phyloP scores from a whole-genome alignment of 2,797 vertebrate species.

The Lacerta viridis region DNA sequence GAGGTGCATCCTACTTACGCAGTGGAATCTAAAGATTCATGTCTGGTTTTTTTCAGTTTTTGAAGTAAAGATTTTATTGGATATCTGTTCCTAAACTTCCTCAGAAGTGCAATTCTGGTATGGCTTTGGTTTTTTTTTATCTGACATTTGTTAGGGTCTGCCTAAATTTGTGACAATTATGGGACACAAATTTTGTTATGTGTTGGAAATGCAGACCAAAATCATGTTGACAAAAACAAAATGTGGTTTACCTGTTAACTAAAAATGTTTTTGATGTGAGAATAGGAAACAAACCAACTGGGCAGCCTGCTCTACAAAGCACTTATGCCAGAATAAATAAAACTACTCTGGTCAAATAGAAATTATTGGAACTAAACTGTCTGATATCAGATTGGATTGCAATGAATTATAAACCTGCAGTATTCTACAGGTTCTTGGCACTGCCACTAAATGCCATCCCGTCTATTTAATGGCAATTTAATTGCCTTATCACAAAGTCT shows the following conservation, averaged over 20 bases:
- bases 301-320: background rate
- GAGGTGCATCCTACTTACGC: background rate
- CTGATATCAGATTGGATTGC: slow-evolving; percentile 41
- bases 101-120: slow-evolving; percentile 51
- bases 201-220: slow-evolving; percentile 55
- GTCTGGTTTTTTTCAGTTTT: slow-evolving; percentile 38
- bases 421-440: slow-evolving; percentile 12
- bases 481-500: slow-evolving; percentile 49
- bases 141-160: slow-evolving; percentile 56
- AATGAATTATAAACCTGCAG: background rate
- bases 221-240: slow-evolving; percentile 64
- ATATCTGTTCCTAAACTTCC: slow-evolving; percentile 62
- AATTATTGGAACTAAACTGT: background rate
- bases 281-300: slow-evolving; percentile 47
- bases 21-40: background rate
- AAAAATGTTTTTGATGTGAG: slow-evolving; percentile 48
- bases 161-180: slow-evolving; percentile 66
- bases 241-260: slow-evolving; percentile 52
- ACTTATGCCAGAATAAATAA: background rate
- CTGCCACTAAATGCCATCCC: slow-evolving; percentile 45
- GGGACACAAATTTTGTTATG: slow-evolving; percentile 50
- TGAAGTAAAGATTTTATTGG: slow-evolving; percentile 62
- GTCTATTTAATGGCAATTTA: slow-evolving; percentile 51
- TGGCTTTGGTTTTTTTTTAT: slow-evolving; percentile 51
- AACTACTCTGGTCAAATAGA: background rate